Evolutionary conservation across 2,797 vertebrate species (phyloP), one percentile per base, ranked within the genome.

Genomic region (Staurois parvus): DNA sequence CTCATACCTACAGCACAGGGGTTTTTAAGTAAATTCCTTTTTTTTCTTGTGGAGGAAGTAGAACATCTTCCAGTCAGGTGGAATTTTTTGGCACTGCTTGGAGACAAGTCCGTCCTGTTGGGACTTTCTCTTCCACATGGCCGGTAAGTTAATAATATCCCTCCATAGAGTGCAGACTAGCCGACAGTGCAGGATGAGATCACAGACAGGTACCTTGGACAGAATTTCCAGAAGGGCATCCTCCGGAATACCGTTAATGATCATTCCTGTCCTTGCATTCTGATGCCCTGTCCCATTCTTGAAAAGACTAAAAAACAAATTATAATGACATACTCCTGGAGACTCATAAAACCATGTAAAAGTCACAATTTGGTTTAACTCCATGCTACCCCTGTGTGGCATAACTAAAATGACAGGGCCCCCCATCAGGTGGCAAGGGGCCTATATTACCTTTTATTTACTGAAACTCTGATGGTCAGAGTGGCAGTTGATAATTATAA

Each of bases 11-110:
- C 94, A 0, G 93, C 97, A 9, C 88, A 92, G 0, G 96, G 91
- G 81, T 99, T 99, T 89, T 94, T 96, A 80, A 99, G 89, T 1
- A 99, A 91, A 89, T 99, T 99, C 66, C 89, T 94, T 80, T 89
- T n/a, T 95, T 81, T 91, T 90, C 83, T 86, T 91, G 87, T 90
- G 90, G 21, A 97, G 88, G 84, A 96, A 93, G 59, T 97, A 98
- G 93, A 95, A 96, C 79, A 86, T 4, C 74, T 88, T 93, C 97
- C 97, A 98, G 92, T 96, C 93, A 0, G 85, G 48, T 15, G 96
- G 29, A 0, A n/a, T 88, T 56, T 85, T 94, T 83, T 92, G 92
- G 13, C 81, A 78, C 8, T 84, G 48, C 1, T 52, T 19, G 0
- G 72, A 40, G 0, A 83, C 82, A 24, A n/a, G n/a, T 1, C 96